phyloP scores from a whole-genome alignment of 2,113 vertebrate species.

The Alouatta palliata region DNA sequence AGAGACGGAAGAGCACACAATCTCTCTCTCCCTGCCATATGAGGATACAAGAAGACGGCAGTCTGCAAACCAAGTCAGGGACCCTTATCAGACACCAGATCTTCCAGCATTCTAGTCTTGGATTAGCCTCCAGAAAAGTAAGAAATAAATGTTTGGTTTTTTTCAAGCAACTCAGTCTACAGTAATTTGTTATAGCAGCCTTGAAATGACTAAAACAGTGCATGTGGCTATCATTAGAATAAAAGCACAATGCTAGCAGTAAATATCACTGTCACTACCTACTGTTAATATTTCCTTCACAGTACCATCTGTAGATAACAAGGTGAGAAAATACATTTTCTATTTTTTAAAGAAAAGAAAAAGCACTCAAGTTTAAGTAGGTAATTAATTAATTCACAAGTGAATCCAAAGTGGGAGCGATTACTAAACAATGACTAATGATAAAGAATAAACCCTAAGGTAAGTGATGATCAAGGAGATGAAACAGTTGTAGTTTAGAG shows the following conservation, averaged over 20 bases:
- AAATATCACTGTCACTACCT: background rate
- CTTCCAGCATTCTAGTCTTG: background rate
- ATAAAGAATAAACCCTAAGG: conserved; percentile 47
- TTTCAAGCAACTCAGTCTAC: background rate
- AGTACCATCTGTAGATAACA: background rate
- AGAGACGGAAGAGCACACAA: background rate
- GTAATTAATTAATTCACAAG: conserved; percentile 66
- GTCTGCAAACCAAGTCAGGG: background rate
- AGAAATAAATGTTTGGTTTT: background rate
- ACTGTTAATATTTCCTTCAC: background rate
- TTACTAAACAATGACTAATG: conserved; percentile 49
- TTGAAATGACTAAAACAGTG: background rate
- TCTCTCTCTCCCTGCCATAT: background rate
- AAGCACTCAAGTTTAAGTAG: conserved; percentile 36
- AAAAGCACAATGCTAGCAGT: background rate
- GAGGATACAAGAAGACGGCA: background rate
- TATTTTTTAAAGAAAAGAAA: background rate
- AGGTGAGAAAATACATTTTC: conserved; percentile 13
- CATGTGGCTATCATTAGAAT: background rate
- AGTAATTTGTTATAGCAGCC: background rate
- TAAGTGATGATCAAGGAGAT: conserved; percentile 62
- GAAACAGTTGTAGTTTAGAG: conserved; percentile 76
- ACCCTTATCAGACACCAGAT: background rate
- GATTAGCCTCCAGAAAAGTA: background rate
- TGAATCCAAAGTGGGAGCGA: conserved; percentile 30